Percentiles rank a stretch among this genome's conserved stretches.
Evolutionary conservation across 2,888 invertebrate species (phyloP).

Genomic region (Coelopa pilipes): DNA sequence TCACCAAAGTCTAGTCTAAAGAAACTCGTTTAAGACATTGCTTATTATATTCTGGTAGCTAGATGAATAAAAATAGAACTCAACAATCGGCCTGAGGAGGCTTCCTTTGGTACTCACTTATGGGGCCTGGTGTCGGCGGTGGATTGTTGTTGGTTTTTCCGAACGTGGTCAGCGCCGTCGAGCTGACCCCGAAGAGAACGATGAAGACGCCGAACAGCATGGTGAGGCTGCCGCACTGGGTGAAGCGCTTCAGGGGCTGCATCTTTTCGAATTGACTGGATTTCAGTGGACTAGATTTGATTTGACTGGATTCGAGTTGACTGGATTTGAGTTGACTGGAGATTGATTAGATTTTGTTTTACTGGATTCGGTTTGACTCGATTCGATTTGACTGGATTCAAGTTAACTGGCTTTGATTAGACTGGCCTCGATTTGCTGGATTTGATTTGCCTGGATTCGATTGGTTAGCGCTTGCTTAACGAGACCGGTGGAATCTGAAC

Average conservation of each 20-base stretch:
- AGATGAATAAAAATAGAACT: no score
- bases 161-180: constrained; percentile 76
- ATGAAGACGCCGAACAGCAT: constrained; percentile 67
- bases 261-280: constrained; percentile 53
- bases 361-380: not conserved
- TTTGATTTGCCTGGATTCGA: no score
- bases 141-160: constrained; percentile 75
- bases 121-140: constrained; percentile 71
- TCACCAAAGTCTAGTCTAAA: no score
- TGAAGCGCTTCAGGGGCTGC: constrained; percentile 66
- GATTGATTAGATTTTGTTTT: not conserved
- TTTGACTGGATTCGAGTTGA: constrained; percentile 6
- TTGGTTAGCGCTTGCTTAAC: not conserved
- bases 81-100: no score
- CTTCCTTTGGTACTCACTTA: constrained; percentile 68
- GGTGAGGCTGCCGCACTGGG: constrained; percentile 67
- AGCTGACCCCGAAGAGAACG: constrained; percentile 67
- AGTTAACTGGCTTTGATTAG: not conserved
- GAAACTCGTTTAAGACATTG: no score
- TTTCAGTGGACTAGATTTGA: not conserved
- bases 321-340: not conserved
- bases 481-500: not conserved
- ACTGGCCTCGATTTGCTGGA: not conserved
- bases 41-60: no score
- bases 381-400: not conserved